Conservation (phyloP, 2,888 invertebrate genomes). For the Andrena marginata region DNA sequence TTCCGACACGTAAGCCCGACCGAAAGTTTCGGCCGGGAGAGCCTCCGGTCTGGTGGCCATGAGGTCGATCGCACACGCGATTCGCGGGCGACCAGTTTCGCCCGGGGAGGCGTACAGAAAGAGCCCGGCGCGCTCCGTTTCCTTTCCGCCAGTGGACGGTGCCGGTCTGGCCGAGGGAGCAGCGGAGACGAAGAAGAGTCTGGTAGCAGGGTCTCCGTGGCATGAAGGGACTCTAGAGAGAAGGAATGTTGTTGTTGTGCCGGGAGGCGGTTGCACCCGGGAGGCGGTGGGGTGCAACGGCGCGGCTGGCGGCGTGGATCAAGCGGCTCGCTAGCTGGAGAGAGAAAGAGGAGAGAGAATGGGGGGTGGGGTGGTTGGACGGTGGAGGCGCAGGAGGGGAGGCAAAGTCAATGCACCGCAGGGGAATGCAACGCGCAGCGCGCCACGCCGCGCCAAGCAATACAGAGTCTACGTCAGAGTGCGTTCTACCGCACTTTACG, state of each 20-base stretch:
- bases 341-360: conserved; percentile 39
- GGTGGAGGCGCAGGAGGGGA: conserved; percentile 68
- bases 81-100: conserved; percentile 71
- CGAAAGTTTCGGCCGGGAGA: conserved; percentile 33
- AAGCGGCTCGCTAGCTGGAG: conserved; percentile 50
- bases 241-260: conserved; percentile 84
- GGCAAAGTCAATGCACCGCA: conserved; percentile 83
- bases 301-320: conserved; percentile 65
- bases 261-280: conserved; percentile 79
- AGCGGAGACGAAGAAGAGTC: conserved; percentile 63
- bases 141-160: conserved; percentile 27
- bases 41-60: conserved; percentile 57
- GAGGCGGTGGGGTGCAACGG: conserved; percentile 70
- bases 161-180: conserved; percentile 22
- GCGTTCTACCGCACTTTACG: conserved; percentile 78
- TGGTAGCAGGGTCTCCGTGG: conserved; percentile 76
- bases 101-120: conserved; percentile 44
- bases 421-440: conserved; percentile 82
- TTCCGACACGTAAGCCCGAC: conserved; percentile 34
- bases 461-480: conserved; percentile 80
- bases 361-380: conserved; percentile 55
- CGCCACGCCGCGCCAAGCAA: conserved; percentile 77
- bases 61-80: conserved; percentile 71
- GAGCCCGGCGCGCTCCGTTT: conserved; percentile 28
- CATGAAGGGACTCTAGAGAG: conserved; percentile 78